phyloP scores from a whole-genome alignment of 2,888 invertebrate genomes.

The Drosophila robusta region DNA sequence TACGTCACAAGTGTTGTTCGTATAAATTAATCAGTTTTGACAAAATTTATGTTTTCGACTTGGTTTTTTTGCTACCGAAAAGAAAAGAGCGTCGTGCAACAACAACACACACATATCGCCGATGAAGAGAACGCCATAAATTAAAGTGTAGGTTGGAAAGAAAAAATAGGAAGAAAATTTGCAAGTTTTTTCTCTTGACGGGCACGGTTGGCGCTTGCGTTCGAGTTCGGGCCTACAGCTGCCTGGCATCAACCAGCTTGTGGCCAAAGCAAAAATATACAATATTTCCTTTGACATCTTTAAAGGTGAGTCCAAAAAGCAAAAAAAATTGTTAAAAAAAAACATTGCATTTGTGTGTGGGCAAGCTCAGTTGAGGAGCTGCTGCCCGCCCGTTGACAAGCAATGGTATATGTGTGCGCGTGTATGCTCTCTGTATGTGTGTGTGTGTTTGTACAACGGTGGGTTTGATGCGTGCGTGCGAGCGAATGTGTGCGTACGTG shows the following conservation, averaged over 20 bases:
- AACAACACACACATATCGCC: conserved; percentile 15
- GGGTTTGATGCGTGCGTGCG: conserved; percentile 10
- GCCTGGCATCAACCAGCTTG: conserved; percentile 35
- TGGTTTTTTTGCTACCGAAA: conserved; percentile 21
- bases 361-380: conserved; percentile 18
- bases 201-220: conserved; percentile 48
- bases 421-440: conserved; percentile 14
- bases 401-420: conserved; percentile 24
- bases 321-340: conserved; percentile 18
- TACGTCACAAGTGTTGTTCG: conserved; percentile 48
- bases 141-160: conserved; percentile 71
- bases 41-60: conserved; percentile 50
- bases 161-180: conserved; percentile 46
- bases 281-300: conserved; percentile 11
- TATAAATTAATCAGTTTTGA: conserved; percentile 31
- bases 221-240: conserved; percentile 41
- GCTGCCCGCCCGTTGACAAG: conserved; percentile 17
- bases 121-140: conserved; percentile 52
- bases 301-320: conserved; percentile 28
- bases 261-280: conserved; percentile 15
- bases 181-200: conserved; percentile 35
- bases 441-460: conserved; percentile 17
- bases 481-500: conserved; percentile 15
- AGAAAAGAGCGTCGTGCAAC: conserved; percentile 45
- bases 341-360: conserved; percentile 40